phyloP scores from a whole-genome alignment of 2,113 vertebrate genomes.

The Podarcis cretensis region DNA sequence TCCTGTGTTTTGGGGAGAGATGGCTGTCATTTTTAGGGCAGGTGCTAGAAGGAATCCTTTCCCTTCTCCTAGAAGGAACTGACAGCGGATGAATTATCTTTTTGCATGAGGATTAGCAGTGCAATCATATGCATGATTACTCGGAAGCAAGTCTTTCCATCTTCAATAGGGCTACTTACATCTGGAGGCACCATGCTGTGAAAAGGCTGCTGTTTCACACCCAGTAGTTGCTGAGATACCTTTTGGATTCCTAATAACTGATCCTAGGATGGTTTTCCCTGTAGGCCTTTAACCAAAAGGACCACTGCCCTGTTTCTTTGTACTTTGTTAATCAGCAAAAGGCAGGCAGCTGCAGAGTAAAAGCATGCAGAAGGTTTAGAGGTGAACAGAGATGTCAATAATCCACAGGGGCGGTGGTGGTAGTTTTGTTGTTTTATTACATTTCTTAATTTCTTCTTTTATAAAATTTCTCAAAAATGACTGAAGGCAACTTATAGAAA shows the following conservation, averaged over 20 bases:
- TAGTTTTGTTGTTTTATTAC: too few relatives aligned
- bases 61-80: background rate
- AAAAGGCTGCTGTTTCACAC: background rate
- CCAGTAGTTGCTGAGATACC: background rate
- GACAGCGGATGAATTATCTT: background rate
- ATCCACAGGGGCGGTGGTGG: background rate
- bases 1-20: background rate
- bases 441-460: too few relatives aligned
- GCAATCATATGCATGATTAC: background rate
- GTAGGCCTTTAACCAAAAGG: background rate
- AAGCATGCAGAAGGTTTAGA: background rate
- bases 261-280: background rate
- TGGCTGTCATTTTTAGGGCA: background rate
- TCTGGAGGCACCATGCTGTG: background rate
- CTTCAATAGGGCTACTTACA: background rate
- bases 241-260: background rate
- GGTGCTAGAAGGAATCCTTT: background rate
- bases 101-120: background rate
- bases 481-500: too few relatives aligned
- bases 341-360: background rate
- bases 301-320: background rate
- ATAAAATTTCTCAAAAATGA: too few relatives aligned
- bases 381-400: background rate
- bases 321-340: background rate
- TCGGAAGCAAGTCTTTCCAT: background rate